A percentile compares a stretch with the other conserved stretches of the same genome.
These are phyloP conservation scores for Pecten maximus DNA, from an alignment of 2,888 invertebrate species.

Conservation along the genomic window DNA sequence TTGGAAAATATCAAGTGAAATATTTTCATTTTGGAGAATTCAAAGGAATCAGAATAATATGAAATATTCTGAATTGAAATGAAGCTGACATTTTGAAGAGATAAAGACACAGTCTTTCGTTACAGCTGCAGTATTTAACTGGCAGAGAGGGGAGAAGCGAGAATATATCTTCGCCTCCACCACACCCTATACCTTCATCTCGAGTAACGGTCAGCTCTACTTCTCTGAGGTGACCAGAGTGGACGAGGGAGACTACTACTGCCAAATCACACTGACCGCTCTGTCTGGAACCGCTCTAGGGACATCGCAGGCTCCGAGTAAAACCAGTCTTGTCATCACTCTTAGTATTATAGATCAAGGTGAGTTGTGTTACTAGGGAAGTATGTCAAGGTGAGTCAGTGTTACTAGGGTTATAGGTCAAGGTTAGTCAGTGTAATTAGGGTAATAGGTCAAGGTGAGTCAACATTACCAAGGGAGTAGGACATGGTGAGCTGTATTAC, in stretches of 20 bases:
- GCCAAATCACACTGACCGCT: conserved; percentile 69
- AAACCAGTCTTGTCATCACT: conserved; percentile 71
- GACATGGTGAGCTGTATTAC: neutral
- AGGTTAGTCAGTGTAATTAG: neutral
- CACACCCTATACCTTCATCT: conserved; percentile 91
- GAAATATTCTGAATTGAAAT: neutral
- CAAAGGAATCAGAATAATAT: too few species aligned
- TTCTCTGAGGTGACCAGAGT: conserved; percentile 96
- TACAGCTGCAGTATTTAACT: conserved; percentile 86
- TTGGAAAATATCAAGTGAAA: too few species aligned
- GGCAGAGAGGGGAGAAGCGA: conserved; percentile 92
- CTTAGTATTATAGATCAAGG: conserved; percentile 70
- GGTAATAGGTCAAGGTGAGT: neutral
- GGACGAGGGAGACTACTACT: conserved; percentile 78
- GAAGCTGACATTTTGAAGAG: neutral
- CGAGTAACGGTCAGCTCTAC: conserved; percentile 95
- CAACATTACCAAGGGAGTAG: neutral
- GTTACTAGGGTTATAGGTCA: neutral
- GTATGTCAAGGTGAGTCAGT: neutral
- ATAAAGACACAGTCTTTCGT: neutral
- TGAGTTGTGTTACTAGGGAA: too few species aligned
- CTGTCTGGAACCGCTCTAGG: conserved; percentile 67
- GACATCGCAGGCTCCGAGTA: conserved; percentile 64
- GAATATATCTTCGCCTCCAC: conserved; percentile 92
- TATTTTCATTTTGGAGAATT: too few species aligned